Evolutionary conservation across 2,113 vertebrate genomes (phyloP).

Genomic region (Capreolus pygargus): DNA sequence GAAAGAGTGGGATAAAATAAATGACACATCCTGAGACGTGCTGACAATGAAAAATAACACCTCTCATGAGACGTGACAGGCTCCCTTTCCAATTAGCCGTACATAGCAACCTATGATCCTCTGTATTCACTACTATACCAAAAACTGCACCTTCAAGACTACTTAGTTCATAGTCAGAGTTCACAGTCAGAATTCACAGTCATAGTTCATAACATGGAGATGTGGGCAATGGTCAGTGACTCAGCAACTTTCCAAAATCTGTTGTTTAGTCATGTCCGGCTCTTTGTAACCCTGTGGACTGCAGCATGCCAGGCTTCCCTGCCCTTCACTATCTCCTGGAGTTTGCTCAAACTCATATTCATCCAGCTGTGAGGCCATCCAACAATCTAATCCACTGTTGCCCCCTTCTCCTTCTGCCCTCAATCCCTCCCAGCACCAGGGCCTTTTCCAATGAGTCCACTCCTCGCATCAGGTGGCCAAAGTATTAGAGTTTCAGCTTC

Average conservation of each 20-base stretch:
- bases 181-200: neutral
- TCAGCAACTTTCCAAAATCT: conserved; percentile 32
- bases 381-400: no score
- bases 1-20: neutral
- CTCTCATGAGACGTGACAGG: neutral
- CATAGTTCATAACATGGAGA: neutral
- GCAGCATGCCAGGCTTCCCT: no score
- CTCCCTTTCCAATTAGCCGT: neutral
- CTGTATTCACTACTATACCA: neutral
- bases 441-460: no score
- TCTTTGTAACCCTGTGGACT: no score
- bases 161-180: neutral
- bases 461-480: no score
- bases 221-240: neutral
- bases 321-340: no score
- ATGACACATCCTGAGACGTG: neutral
- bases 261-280: neutral
- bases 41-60: neutral
- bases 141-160: neutral
- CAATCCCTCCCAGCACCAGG: no score
- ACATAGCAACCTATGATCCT: neutral
- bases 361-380: no score
- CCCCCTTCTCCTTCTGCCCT: no score
- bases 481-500: no score
- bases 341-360: no score